These are phyloP conservation scores for Alcedo atthis DNA, from an alignment of 2,797 vertebrate genomes.

Conservation along the genomic window DNA sequence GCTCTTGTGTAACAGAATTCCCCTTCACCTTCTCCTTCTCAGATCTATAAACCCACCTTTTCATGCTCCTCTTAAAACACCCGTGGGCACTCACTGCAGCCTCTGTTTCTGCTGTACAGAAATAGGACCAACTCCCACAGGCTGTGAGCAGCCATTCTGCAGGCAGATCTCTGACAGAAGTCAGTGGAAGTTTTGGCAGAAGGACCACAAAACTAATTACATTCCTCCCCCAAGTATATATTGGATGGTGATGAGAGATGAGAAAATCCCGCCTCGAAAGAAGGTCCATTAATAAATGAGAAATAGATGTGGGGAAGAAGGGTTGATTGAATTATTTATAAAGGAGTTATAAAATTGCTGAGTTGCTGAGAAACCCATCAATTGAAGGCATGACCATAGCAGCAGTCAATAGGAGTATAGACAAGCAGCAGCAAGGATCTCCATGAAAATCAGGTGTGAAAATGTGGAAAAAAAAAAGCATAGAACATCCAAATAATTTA, in stretches of 20 bases:
- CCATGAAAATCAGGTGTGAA: not conserved
- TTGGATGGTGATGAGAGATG: slow-evolving; percentile 13
- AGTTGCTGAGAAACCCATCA: slow-evolving; percentile 31
- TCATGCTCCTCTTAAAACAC: not conserved
- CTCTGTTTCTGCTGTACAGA: not conserved
- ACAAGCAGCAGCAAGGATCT: not conserved
- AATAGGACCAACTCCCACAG: slow-evolving; percentile 6
- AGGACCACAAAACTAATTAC: not conserved
- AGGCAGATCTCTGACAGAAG: slow-evolving; percentile 14
- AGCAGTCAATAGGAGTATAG: not conserved
- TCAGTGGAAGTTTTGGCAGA: slow-evolving; percentile 34
- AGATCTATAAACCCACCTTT: not conserved
- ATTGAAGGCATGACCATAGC: not conserved
- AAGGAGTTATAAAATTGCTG: slow-evolving; percentile 40
- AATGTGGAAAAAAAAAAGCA: not conserved
- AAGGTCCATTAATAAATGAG: slow-evolving; percentile 52
- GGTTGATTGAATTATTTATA: slow-evolving; percentile 58
- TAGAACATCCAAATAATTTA: not conserved
- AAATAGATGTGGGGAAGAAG: not conserved
- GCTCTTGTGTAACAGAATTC: not conserved
- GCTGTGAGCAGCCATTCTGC: not conserved
- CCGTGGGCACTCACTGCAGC: not conserved
- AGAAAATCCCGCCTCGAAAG: slow-evolving; percentile 39
- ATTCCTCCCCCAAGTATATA: slow-evolving; percentile 26
- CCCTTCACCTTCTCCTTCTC: not conserved